Percentiles rank a stretch among this genome's conserved stretches.
Evolutionary conservation across 2,888 invertebrate genomes (phyloP).

Genomic region (Odontomyia ornata): DNA sequence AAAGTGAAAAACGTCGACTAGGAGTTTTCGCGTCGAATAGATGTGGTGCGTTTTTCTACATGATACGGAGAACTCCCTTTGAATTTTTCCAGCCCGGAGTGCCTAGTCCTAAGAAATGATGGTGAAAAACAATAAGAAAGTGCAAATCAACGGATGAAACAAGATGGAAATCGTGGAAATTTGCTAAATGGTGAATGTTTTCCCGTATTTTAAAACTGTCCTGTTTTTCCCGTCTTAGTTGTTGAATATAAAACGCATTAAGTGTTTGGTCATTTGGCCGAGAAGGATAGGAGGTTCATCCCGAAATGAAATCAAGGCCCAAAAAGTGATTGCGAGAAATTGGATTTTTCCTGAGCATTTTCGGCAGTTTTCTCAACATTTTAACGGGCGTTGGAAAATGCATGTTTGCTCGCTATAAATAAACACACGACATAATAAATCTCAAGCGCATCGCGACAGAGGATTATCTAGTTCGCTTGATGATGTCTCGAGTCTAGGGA

Average conservation of each 20-base stretch:
- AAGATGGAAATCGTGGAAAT: slow-evolving; percentile 14
- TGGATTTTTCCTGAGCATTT: background rate
- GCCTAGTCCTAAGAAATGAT: background rate
- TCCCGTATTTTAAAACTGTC: background rate
- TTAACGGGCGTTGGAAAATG: background rate
- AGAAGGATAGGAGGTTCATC: background rate
- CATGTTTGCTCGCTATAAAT: slow-evolving; percentile 34
- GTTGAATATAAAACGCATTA: slow-evolving; percentile 2
- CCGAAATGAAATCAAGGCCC: background rate
- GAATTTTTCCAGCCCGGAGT: slow-evolving; percentile 25
- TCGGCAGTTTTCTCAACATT: background rate
- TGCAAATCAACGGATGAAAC: background rate
- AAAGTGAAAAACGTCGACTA: slow-evolving; percentile 12
- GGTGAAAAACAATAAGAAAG: slow-evolving; percentile 36
- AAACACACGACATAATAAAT: slow-evolving; percentile 36
- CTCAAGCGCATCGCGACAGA: slow-evolving; percentile 11
- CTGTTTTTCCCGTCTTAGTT: background rate
- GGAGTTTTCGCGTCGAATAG: slow-evolving; percentile 4
- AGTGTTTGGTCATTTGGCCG: background rate
- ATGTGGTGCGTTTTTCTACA: background rate
- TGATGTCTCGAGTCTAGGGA: slow-evolving; percentile 28
- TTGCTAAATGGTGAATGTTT: slow-evolving; percentile 9
- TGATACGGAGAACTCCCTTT: slow-evolving; percentile 16
- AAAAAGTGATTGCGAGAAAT: background rate
- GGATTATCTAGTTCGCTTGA: slow-evolving; percentile 11